Base-by-base conservation (phyloP, 2,888 invertebrate species). In the Biston stratarius region DNA sequence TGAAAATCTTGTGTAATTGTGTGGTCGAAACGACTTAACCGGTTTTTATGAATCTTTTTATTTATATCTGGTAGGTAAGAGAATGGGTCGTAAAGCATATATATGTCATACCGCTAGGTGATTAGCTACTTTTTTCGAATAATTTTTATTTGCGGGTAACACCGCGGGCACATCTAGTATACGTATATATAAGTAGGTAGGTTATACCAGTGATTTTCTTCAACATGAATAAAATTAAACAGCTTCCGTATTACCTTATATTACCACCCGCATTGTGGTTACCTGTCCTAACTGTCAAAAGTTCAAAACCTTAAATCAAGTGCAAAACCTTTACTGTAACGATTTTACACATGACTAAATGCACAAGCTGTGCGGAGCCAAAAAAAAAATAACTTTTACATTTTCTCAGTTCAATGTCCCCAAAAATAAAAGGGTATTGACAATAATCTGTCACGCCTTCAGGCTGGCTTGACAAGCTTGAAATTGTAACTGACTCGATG, bases 401-500 rank as follows among this genome's bases (percentile, higher is more conserved):
- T 49, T 59, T 33, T 38, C 56, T 51, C 45, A 57, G 61, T 45
- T 61, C 65, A 57, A 15, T 34, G 65, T 61, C 51, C 51, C 47
- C 24, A 57, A 51, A 53, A 64, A 53, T 55, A 56, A 63, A 64
- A 64, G 58, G 48, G 14, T 63, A 68, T 61, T 64, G 64, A 64
- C 64, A 58, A 44, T 51, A 45, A 61, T 61, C 68, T n/a, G 64
- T 64, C 61, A 61, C 61, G 64, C 48, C 61, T 56, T 68, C 67
- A 40, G 49, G 63, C 53, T 10, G 55, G 45, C 49, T 56, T 67
- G 74, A 72, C 69, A 74, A 55, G 69, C 74, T 67, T 74, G 70
- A 70, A 72, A 74, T 72, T 64, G 59, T 38, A 66, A 64, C 55
- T 65, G 74, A 65, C 70, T 53, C 56, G 72, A 67, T 70, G 71